Conservation (phyloP, 2,113 vertebrate genomes). For the Pontoporia blainvillei region DNA sequence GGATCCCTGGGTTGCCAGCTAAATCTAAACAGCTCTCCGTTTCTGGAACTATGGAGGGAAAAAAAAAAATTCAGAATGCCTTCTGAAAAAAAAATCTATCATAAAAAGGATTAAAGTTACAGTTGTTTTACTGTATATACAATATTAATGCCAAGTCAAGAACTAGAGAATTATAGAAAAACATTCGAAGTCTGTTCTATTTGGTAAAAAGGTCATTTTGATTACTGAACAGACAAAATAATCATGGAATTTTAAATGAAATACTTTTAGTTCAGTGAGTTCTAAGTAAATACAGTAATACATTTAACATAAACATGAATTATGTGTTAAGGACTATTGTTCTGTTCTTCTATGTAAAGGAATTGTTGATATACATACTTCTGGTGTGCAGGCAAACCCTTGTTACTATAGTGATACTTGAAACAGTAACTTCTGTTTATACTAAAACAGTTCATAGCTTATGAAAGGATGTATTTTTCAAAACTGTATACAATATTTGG, state of each 20-base stretch:
- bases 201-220: slow-evolving; percentile 37
- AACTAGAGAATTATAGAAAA: slow-evolving; percentile 20
- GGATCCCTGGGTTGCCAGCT: slow-evolving; percentile 44
- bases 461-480: background rate
- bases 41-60: slow-evolving; percentile 43
- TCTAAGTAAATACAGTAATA: background rate
- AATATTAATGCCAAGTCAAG: background rate
- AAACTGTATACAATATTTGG: background rate
- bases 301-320: background rate
- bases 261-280: background rate
- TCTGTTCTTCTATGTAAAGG: background rate
- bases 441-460: background rate
- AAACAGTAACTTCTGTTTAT: background rate
- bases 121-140: background rate
- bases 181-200: slow-evolving; percentile 30
- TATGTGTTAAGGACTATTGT: background rate
- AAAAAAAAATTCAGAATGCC: slow-evolving; percentile 33
- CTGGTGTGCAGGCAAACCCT: background rate
- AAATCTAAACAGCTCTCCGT: slow-evolving; percentile 36
- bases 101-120: background rate
- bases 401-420: background rate
- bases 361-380: background rate
- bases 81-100: slow-evolving; percentile 23
- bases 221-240: slow-evolving; percentile 29
- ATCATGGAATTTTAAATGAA: slow-evolving; percentile 23